Conservation (phyloP, 2,113 vertebrate genomes). For the Lophura nycthemera region DNA sequence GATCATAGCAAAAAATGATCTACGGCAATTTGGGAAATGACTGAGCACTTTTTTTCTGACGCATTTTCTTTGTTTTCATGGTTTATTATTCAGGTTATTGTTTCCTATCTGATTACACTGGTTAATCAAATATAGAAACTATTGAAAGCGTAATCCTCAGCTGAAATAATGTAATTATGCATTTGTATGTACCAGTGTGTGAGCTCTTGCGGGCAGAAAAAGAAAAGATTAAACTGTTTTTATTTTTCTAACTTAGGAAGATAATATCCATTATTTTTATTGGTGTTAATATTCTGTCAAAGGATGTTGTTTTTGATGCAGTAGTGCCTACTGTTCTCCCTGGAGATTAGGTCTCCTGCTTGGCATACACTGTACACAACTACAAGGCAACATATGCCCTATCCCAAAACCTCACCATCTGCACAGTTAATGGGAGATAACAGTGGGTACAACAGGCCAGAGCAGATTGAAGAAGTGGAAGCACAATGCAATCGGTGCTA, state of each 20-base stretch:
- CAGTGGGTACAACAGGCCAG: not conserved
- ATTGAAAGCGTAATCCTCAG: not conserved
- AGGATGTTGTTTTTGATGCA: not conserved
- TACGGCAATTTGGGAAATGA: not conserved
- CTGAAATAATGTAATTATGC: not conserved
- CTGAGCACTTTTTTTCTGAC: constrained; percentile 3
- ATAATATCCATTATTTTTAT: constrained; percentile 10
- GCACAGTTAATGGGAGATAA: not conserved
- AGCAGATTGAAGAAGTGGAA: not conserved
- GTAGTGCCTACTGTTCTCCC: not conserved
- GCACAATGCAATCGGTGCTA: not conserved
- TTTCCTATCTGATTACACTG: not conserved
- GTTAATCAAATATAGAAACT: constrained; percentile 1
- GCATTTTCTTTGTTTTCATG: not conserved
- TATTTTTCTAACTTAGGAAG: not conserved
- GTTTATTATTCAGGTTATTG: constrained; percentile 31
- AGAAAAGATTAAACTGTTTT: not conserved
- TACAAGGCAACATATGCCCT: not conserved
- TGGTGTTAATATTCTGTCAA: not conserved
- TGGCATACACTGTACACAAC: not conserved
- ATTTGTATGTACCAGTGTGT: not conserved
- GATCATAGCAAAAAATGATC: not conserved
- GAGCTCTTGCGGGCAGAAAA: not conserved
- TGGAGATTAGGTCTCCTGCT: not conserved
- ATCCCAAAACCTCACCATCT: constrained; percentile 7